Percentiles rank a stretch among this genome's conserved stretches.
Evolutionary conservation across 2,888 invertebrate species (phyloP).

Genomic region (Xestia sexstrigata): DNA sequence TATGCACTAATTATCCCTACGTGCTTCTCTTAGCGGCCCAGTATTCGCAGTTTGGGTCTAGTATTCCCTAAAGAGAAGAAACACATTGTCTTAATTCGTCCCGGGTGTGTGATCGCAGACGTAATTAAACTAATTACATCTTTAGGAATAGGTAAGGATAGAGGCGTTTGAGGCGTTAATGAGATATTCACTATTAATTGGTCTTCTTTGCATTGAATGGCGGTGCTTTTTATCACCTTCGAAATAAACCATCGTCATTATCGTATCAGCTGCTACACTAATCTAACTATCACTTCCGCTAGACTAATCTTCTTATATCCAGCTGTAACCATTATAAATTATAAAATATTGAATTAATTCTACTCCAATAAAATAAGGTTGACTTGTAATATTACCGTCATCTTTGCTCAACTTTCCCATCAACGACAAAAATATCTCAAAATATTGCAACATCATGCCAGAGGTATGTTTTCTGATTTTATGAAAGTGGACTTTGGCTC

Average conservation of each 20-base stretch:
- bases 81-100: slow-evolving; percentile 34
- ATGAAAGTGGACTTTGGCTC: slow-evolving; percentile 43
- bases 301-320: background rate
- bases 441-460: slow-evolving; percentile 48
- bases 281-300: background rate
- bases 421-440: slow-evolving; percentile 4
- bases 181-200: slow-evolving; percentile 4
- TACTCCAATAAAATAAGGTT: background rate
- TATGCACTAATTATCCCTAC: slow-evolving; percentile 4
- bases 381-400: slow-evolving; percentile 3
- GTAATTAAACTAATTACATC: slow-evolving; percentile 46
- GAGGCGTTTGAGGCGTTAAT: slow-evolving; percentile 9
- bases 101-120: slow-evolving; percentile 25
- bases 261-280: background rate
- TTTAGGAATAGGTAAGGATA: slow-evolving; percentile 20
- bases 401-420: slow-evolving; percentile 2
- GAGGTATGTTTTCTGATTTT: slow-evolving; percentile 31
- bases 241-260: background rate
- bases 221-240: background rate
- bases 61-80: slow-evolving; percentile 22
- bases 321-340: background rate
- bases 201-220: background rate
- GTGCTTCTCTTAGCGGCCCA: background rate
- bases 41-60: slow-evolving; percentile 4
- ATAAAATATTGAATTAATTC: background rate